phyloP scores from a whole-genome alignment of 1,140 invertebrate genomes.

The Trypoxylus dichotomus region DNA sequence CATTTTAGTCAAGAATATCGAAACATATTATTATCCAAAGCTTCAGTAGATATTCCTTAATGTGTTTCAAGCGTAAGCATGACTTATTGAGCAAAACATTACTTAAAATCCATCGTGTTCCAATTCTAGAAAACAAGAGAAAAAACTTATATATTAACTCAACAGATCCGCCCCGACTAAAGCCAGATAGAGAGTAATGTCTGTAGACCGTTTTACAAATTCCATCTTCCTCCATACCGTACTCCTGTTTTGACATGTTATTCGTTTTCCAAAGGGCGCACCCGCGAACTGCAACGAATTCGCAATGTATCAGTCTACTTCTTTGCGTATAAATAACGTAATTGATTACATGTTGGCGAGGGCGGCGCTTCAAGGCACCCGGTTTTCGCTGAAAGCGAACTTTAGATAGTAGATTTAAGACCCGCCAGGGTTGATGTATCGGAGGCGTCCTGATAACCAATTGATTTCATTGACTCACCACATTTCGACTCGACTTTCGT shows the following conservation, averaged over 20 bases:
- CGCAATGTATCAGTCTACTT: conserved; percentile 27
- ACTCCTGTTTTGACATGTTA: neutral
- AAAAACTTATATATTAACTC: neutral
- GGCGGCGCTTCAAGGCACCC: neutral
- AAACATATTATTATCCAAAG: no score
- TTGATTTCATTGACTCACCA: conserved; percentile 46
- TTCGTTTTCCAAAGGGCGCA: neutral
- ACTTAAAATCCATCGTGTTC: neutral
- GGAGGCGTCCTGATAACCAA: conserved; percentile 44
- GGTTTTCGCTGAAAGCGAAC: conserved; percentile 31
- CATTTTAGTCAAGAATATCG: no score
- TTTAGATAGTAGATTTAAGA: conserved; percentile 32
- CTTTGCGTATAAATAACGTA: conserved; percentile 32
- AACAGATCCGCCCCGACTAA: neutral
- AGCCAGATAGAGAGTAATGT: neutral
- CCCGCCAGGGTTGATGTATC: conserved; percentile 38
- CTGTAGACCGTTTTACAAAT: neutral
- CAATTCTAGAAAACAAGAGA: neutral
- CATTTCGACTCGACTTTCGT: conserved; percentile 41
- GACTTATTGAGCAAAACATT: neutral
- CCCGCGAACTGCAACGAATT: conserved; percentile 16
- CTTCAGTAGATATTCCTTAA: no score
- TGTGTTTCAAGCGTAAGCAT: no score
- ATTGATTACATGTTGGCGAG: conserved; percentile 33
- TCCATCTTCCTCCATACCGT: neutral